Percentiles rank a stretch among this genome's conserved stretches.
These are phyloP conservation scores for Fragum sueziense DNA, from an alignment of 2,888 invertebrate genomes.

Conservation along the genomic window DNA sequence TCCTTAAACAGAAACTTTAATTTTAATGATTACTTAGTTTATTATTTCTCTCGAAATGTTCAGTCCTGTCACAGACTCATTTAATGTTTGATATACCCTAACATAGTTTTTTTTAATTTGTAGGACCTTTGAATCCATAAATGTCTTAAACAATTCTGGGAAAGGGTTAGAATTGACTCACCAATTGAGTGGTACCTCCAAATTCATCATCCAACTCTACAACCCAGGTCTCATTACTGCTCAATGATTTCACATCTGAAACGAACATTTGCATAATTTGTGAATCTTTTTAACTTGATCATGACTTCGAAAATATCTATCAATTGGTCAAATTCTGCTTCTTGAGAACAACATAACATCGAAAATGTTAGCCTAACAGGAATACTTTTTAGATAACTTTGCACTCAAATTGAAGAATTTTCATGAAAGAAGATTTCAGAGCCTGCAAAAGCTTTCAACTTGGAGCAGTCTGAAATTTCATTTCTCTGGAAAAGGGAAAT, in stretches of 20 bases:
- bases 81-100: not conserved
- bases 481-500: no score
- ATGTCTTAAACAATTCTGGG: not conserved
- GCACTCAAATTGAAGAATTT: no score
- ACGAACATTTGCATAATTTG: no score
- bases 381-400: no score
- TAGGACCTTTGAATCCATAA: not conserved
- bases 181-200: constrained; percentile 92
- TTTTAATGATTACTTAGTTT: no score
- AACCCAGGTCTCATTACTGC: constrained; percentile 91
- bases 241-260: constrained; percentile 78
- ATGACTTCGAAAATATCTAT: not conserved
- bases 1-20: no score
- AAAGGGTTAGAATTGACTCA: constrained; percentile 80
- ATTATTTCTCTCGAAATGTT: not conserved
- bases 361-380: no score
- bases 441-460: no score
- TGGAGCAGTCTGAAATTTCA: no score
- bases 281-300: no score
- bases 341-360: not conserved
- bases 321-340: not conserved
- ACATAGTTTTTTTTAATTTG: not conserved
- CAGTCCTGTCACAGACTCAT: not conserved
- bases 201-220: constrained; percentile 92
- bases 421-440: no score